These are phyloP conservation scores for Mola mola DNA, from an alignment of 2,113 vertebrate genomes.

Conservation along the genomic window DNA sequence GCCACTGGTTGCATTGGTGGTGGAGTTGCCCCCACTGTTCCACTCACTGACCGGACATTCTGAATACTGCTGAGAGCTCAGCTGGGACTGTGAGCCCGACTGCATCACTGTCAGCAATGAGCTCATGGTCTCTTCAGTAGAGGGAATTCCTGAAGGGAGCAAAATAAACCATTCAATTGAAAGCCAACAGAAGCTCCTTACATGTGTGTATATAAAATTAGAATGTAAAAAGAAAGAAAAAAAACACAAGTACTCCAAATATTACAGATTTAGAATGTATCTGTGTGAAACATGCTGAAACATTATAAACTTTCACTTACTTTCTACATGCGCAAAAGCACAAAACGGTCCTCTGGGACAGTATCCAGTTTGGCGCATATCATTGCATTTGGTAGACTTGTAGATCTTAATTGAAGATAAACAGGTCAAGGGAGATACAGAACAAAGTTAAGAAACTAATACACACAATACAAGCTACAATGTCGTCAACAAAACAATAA, in stretches of 20 bases:
- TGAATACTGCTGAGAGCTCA: conserved; percentile 80
- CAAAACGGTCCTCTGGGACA: conserved; percentile 94
- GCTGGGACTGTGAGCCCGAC: conserved; percentile 79
- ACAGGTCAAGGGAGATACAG: neutral
- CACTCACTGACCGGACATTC: conserved; percentile 87
- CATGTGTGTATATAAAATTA: neutral
- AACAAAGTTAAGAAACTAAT: neutral
- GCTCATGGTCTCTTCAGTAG: conserved; percentile 84
- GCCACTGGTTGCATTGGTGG: conserved; percentile 74
- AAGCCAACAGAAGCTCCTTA: neutral
- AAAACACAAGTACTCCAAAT: neutral
- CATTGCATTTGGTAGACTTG: conserved; percentile 94
- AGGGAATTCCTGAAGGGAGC: conserved; percentile 82
- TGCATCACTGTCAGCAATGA: conserved; percentile 82
- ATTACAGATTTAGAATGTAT: neutral
- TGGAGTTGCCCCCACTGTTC: conserved; percentile 81
- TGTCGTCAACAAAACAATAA: neutral
- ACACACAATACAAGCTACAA: neutral
- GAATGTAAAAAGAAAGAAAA: neutral
- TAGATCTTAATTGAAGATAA: conserved; percentile 84
- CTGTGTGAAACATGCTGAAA: too few relatives aligned
- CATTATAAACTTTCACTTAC: conserved; percentile 77
- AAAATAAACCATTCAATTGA: conserved; percentile 4
- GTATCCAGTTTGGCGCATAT: conserved; percentile 91
- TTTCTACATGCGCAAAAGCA: conserved; percentile 91